phyloP scores from a whole-genome alignment of 92 coral and sea anemone genomes.

The Micromussa lordhowensis region DNA sequence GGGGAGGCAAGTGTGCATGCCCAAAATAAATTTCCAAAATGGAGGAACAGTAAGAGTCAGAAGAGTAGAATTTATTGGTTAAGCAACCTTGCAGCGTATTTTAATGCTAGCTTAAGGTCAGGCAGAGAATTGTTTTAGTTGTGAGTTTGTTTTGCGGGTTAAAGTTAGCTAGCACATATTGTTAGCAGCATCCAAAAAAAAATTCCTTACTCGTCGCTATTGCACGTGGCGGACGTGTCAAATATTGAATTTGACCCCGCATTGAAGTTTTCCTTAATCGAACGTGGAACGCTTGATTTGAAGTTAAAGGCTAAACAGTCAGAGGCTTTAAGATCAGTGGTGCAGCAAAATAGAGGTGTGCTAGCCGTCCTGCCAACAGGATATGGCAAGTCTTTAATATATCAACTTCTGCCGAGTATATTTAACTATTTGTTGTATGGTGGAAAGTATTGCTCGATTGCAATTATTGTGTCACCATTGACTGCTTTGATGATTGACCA shows the following conservation, averaged over 20 bases:
- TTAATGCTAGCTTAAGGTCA: too few species aligned
- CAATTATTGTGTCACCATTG: slow-evolving; percentile 32
- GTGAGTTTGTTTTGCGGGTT: too few species aligned
- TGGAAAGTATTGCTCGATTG: slow-evolving; percentile 8
- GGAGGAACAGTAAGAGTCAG: background rate
- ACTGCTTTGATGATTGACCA: background rate
- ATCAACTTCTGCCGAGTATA: background rate
- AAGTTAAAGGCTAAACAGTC: too few species aligned
- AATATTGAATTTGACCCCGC: too few species aligned
- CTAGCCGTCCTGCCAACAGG: slow-evolving; percentile 52
- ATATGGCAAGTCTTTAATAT: slow-evolving; percentile 39
- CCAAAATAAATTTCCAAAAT: background rate
- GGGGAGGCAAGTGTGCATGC: background rate
- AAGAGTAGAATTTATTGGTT: background rate
- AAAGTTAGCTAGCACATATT: too few species aligned
- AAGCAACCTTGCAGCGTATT: background rate
- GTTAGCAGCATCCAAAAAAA: too few species aligned
- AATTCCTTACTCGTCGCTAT: too few species aligned
- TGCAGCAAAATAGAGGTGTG: slow-evolving; percentile 34
- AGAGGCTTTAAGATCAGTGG: background rate
- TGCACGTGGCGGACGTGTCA: too few species aligned
- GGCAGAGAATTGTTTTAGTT: too few species aligned
- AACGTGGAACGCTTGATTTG: too few species aligned
- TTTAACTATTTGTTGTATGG: slow-evolving; percentile 32
- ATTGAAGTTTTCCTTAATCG: too few species aligned